Evolutionary conservation across 1,140 invertebrate genomes (phyloP).

Genomic region (Heterodera schachtii): DNA sequence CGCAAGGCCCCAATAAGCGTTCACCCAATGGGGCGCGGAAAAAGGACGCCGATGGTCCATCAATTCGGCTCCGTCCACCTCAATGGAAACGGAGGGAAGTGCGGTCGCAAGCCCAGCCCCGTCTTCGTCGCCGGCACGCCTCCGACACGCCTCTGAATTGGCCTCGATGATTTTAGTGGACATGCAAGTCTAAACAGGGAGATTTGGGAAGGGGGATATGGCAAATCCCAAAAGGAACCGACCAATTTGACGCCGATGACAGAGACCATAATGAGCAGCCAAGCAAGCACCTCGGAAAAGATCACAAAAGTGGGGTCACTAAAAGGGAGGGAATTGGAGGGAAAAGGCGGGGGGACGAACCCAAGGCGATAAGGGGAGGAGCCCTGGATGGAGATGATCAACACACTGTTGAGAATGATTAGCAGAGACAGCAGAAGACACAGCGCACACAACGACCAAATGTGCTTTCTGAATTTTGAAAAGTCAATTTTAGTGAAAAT

Average conservation of each 20-base stretch:
- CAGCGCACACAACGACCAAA: constrained; percentile 34
- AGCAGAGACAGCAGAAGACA: constrained; percentile 33
- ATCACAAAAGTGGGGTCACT: constrained; percentile 33
- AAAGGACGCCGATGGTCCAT: constrained; percentile 18
- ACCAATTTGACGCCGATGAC: constrained; percentile 32
- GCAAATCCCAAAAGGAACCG: neutral
- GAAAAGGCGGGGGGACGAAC: neutral
- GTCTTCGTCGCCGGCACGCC: neutral
- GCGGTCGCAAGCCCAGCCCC: neutral
- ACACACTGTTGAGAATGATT: constrained; percentile 28
- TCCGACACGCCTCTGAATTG: neutral
- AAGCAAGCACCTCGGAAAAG: constrained; percentile 37
- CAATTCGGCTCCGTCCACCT: neutral
- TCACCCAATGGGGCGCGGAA: constrained; percentile 25
- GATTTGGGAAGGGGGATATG: too few relatives aligned
- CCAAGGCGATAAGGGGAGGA: constrained; percentile 14
- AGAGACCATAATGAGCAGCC: constrained; percentile 23
- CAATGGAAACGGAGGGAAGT: constrained; percentile 9
- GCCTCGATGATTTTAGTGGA: neutral
- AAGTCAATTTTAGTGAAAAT: neutral
- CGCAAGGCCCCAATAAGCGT: neutral
- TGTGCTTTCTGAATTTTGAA: constrained; percentile 32
- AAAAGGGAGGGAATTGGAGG: neutral
- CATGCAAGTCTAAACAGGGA: constrained; percentile 17
- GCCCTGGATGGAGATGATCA: constrained; percentile 24